Evolutionary conservation across 2,888 invertebrate genomes (phyloP), one percentile per base, ranked within the genome.

Genomic region (Gasteruption jaculator): DNA sequence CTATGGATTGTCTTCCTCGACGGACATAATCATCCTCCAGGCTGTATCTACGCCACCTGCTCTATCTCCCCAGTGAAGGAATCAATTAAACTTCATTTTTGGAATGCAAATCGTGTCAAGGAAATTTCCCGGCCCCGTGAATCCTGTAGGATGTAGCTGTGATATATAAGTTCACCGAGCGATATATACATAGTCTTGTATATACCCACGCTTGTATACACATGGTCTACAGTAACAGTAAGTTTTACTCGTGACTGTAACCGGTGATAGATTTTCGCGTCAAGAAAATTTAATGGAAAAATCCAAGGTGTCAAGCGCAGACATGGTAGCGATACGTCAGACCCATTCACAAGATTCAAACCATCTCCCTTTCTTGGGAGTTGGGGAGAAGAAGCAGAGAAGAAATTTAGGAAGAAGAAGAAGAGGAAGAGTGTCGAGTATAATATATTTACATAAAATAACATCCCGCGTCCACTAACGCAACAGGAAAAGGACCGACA

Each of bases 261-360:
- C 59, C 58, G 58, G 63, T 68, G 69, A 68, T 68, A 68, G 66
- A 68, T 68, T 68, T 55, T 57, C 60, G 56, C 61, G 63, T 63
- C 61, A 61, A 52, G 62, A 57, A 65, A 64, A 65, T 65, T 67
- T 66, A 69, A 69, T 69, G 67, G 68, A 69, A 69, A 68, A 69
- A 68, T 69, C 68, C 65, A 55, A 57, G 60, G 60, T 69, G 69
- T 69, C 69, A 66, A 56, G 56, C 55, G 54, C 69, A 69, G 69
- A 62, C 66, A 62, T 61, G 61, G 52, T 57, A 54, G 56, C 61
- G 63, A 66, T 68, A 66, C 63, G 68, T 69, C 65, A 67, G 61
- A 51, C 61, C n/a, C 63, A 64, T 68, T 65, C 61, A 58, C 58
- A n/a, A n/a, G 52, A 49, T 51, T 52, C 51, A 50, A 53, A 43